Evolutionary conservation across 2,888 invertebrate genomes (phyloP).

Genomic region (Lasioglossum malachurum): DNA sequence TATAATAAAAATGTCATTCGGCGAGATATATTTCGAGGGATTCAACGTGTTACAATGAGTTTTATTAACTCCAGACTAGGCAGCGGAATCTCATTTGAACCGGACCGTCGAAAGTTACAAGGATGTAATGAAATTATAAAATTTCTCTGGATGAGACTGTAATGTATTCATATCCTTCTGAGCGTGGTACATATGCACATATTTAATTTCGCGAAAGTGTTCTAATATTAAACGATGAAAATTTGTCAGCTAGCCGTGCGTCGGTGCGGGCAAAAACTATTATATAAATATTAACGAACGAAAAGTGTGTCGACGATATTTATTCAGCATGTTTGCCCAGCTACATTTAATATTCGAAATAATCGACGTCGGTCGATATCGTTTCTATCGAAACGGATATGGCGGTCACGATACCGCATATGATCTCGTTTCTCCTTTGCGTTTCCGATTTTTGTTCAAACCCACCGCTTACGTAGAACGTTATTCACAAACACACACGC

Average conservation of each 20-base stretch:
- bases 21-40: background rate
- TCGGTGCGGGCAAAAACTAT: background rate
- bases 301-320: background rate
- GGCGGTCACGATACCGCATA: background rate
- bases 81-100: background rate
- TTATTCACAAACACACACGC: background rate
- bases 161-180: background rate
- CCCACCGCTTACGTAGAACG: background rate
- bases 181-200: background rate
- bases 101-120: background rate
- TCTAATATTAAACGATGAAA: background rate
- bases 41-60: background rate
- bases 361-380: background rate
- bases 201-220: background rate
- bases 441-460: background rate
- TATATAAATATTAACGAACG: background rate
- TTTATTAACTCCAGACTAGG: no score
- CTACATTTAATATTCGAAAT: background rate
- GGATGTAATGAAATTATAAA: background rate
- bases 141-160: background rate
- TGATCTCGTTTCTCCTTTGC: background rate
- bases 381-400: background rate
- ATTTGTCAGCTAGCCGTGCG: background rate
- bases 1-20: background rate
- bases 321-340: background rate